Evolutionary conservation across 2,113 vertebrate species (phyloP).

Genomic region (Ameiurus melas): DNA sequence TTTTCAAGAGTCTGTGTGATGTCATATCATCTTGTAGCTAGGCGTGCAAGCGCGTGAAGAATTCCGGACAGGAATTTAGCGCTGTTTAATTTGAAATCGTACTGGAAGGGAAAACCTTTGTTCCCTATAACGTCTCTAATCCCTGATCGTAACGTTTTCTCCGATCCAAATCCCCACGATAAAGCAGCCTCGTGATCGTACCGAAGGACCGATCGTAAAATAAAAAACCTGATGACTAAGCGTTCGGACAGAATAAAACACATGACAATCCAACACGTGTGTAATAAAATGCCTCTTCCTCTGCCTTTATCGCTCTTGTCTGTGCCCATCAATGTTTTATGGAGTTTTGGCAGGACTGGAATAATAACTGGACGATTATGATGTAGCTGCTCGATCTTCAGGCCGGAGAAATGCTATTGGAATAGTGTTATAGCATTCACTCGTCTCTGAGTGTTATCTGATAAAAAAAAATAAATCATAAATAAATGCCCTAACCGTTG

Average conservation of each 20-base stretch:
- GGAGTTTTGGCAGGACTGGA: constrained; percentile 35
- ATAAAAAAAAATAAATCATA: constrained; percentile 31
- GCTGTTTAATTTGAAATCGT: too few relatives aligned
- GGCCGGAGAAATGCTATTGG: constrained; percentile 16
- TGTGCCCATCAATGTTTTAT: constrained; percentile 34
- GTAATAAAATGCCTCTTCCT: constrained; percentile 1
- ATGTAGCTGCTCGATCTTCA: constrained; percentile 39
- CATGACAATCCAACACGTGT: constrained; percentile 4
- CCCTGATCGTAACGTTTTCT: neutral
- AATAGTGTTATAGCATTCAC: neutral
- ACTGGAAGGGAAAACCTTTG: neutral
- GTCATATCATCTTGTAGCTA: neutral
- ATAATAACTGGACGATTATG: constrained; percentile 41
- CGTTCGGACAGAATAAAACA: neutral
- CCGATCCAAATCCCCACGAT: neutral
- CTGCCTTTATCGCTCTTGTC: neutral
- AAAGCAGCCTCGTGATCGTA: neutral
- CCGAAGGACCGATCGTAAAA: neutral
- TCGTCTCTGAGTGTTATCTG: constrained; percentile 33
- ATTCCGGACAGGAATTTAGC: neutral
- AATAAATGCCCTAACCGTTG: constrained; percentile 33
- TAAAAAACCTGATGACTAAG: neutral
- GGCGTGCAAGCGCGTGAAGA: neutral
- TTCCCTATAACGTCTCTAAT: neutral
- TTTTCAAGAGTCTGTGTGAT: neutral